Percentiles rank a stretch among this genome's conserved stretches.
These are phyloP conservation scores for Percopsis omiscomaycus DNA, from an alignment of 2,797 vertebrate species.

Conservation along the genomic window DNA sequence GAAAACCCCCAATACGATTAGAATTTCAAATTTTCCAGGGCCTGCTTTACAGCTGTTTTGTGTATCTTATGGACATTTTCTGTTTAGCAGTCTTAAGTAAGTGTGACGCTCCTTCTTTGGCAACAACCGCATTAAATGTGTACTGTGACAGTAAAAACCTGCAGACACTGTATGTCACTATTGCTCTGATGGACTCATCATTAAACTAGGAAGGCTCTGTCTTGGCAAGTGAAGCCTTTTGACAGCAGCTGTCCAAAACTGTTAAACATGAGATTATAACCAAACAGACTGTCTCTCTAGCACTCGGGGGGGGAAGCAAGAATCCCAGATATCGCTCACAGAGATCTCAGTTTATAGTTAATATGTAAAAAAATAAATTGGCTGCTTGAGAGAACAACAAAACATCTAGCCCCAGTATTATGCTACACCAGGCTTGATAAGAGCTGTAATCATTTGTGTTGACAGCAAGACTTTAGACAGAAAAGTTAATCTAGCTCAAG, in stretches of 20 bases:
- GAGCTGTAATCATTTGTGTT: too few species aligned
- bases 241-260: slow-evolving; percentile 17
- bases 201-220: not conserved
- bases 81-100: not conserved
- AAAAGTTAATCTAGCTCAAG: slow-evolving; percentile 6
- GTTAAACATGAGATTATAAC: slow-evolving; percentile 14
- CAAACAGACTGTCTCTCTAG: not conserved
- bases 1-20: not conserved
- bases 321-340: slow-evolving; percentile 6
- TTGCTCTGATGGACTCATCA: not conserved
- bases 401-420: too few species aligned
- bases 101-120: too few species aligned
- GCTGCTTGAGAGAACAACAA: too few species aligned
- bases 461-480: not conserved
- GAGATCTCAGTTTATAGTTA: not conserved
- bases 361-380: not conserved
- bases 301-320: not conserved
- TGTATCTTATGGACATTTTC: not conserved
- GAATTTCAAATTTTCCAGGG: too few species aligned
- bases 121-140: too few species aligned
- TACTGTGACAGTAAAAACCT: not conserved
- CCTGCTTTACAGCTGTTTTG: not conserved
- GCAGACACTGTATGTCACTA: not conserved
- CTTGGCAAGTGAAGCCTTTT: not conserved
- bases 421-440: too few species aligned